A percentile compares a stretch with the other conserved stretches of the same genome.
phyloP scores from a whole-genome alignment of 2,888 invertebrate genomes.

The Falcaria lacertinaria region DNA sequence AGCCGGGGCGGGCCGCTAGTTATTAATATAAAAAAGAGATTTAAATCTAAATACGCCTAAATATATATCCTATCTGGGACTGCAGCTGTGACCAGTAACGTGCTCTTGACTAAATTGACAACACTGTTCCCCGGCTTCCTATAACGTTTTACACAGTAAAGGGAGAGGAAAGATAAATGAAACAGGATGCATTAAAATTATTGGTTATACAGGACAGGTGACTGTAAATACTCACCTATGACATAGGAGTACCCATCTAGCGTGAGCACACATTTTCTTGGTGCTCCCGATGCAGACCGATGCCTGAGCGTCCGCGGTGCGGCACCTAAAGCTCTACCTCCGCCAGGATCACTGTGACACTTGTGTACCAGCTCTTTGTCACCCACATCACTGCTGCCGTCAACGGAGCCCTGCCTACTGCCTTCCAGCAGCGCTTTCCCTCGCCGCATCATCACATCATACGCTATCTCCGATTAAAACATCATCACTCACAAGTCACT shows the following conservation, averaged over 20 bases:
- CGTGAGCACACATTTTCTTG: constrained; percentile 89
- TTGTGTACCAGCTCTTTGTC: constrained; percentile 84
- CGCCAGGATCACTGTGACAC: constrained; percentile 83
- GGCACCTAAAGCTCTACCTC: constrained; percentile 65
- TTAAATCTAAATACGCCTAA: too few species aligned
- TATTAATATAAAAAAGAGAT: too few species aligned
- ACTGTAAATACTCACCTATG: constrained; percentile 84
- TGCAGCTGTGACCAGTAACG: too few species aligned
- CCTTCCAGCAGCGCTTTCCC: constrained; percentile 70
- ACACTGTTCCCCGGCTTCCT: too few species aligned
- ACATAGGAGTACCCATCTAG: constrained; percentile 93
- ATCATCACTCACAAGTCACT: constrained; percentile 13
- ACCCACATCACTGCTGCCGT: constrained; percentile 55
- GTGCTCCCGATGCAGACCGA: constrained; percentile 76
- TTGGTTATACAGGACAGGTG: too few species aligned
- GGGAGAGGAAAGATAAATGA: too few species aligned
- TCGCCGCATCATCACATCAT: constrained; percentile 73
- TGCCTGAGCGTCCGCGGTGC: constrained; percentile 60
- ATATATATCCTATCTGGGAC: too few species aligned
- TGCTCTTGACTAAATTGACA: too few species aligned
- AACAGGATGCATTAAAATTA: too few species aligned
- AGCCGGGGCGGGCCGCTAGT: too few species aligned
- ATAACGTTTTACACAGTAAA: too few species aligned
- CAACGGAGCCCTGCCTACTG: constrained; percentile 72
- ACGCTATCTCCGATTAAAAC: constrained; percentile 52